These are phyloP conservation scores for Ammodytes marinus DNA, from an alignment of 2,113 vertebrate genomes.

Conservation along the genomic window DNA sequence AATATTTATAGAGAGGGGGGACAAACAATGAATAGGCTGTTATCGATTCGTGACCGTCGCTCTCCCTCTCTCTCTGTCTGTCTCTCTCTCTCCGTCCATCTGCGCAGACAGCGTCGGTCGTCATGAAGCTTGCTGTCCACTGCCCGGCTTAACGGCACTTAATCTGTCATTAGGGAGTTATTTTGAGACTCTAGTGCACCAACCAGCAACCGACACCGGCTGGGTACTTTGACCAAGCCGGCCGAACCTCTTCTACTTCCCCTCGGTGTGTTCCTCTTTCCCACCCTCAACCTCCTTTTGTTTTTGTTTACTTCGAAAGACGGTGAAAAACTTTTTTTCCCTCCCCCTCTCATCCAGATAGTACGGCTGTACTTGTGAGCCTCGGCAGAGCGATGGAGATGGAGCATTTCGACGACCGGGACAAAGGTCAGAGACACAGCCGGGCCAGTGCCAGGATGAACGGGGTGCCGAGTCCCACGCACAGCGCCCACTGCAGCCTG, in stretches of 20 bases:
- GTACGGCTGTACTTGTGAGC: constrained; percentile 80
- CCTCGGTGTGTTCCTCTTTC: background rate
- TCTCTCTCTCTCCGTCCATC: constrained; percentile 28
- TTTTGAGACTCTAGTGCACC: constrained; percentile 66
- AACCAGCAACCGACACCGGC: constrained; percentile 34
- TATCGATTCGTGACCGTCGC: constrained; percentile 69
- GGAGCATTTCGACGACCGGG: constrained; percentile 97
- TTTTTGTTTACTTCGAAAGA: constrained; percentile 28
- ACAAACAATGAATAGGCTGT: constrained; percentile 6
- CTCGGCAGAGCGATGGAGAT: constrained; percentile 92
- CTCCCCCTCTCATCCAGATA: constrained; percentile 48
- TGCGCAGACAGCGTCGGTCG: constrained; percentile 44
- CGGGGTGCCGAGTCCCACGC: constrained; percentile 94
- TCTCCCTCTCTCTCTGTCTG: background rate
- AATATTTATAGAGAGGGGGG: constrained; percentile 36
- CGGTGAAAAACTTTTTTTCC: constrained; percentile 36
- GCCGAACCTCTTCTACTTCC: constrained; percentile 2
- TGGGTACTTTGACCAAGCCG: constrained; percentile 23
- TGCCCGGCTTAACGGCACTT: constrained; percentile 76
- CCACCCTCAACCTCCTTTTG: background rate
- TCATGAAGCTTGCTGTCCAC: constrained; percentile 62
- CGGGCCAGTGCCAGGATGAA: constrained; percentile 90
- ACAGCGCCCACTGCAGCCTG: constrained; percentile 98
- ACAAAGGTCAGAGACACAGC: constrained; percentile 91
- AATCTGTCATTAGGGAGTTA: constrained; percentile 84